These are phyloP conservation scores for Callocephalon fimbriatum DNA, from an alignment of 2,113 vertebrate species.

Conservation along the genomic window DNA sequence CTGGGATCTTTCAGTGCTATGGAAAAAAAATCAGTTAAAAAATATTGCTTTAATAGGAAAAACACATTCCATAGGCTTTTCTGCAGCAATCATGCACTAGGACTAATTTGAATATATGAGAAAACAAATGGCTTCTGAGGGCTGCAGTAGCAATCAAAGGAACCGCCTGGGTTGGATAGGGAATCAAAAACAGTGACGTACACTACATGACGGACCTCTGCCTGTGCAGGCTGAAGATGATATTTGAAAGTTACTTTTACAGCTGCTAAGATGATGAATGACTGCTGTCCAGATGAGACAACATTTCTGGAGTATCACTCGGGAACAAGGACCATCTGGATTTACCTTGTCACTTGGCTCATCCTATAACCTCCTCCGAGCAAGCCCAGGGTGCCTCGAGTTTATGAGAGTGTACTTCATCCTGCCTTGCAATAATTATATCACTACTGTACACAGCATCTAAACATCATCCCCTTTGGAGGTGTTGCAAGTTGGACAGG, in stretches of 20 bases:
- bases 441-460: not conserved
- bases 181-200: not conserved
- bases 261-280: not conserved
- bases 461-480: not conserved
- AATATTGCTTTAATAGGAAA: not conserved
- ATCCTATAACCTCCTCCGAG: not conserved
- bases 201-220: accelerated
- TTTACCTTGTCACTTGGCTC: not conserved
- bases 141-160: not conserved
- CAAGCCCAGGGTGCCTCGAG: not conserved
- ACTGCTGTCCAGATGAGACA: not conserved
- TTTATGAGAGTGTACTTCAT: not conserved
- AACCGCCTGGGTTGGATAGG: not conserved
- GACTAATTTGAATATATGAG: not conserved
- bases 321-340: not conserved
- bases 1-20: not conserved
- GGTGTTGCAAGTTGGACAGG: not conserved
- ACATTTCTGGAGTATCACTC: not conserved
- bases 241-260: not conserved
- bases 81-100: not conserved
- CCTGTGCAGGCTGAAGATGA: not conserved
- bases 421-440: not conserved
- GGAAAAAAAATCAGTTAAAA: not conserved
- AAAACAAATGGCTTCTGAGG: not conserved
- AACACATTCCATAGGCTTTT: not conserved